These are phyloP conservation scores for Takifugu bimaculatus DNA, from an alignment of 2,113 vertebrate genomes.

Conservation along the genomic window DNA sequence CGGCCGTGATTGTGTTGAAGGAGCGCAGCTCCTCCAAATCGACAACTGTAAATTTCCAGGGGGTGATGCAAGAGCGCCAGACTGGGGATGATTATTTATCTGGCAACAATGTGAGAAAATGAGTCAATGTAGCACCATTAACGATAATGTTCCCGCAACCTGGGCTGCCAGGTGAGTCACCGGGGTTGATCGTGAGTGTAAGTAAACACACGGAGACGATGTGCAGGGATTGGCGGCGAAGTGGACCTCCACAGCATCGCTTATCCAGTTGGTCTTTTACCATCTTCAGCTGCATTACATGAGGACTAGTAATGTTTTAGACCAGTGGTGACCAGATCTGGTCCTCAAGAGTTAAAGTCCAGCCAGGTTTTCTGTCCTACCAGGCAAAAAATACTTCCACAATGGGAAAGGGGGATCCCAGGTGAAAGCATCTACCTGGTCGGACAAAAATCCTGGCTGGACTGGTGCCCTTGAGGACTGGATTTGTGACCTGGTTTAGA, in stretches of 20 bases:
- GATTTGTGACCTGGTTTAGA: no score
- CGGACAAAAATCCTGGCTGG: no score
- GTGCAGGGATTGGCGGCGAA: constrained; percentile 3
- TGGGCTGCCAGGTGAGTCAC: constrained; percentile 4
- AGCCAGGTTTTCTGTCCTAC: no score
- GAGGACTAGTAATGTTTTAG: not conserved
- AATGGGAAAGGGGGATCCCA: no score
- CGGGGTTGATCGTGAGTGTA: not conserved
- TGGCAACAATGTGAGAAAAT: constrained; percentile 5
- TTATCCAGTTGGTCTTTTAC: not conserved
- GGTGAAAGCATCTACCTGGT: no score
- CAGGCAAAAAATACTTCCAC: no score
- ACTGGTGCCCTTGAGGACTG: no score
- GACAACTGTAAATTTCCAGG: constrained; percentile 7
- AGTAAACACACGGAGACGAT: not conserved
- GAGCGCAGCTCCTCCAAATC: not conserved
- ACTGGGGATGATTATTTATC: constrained; percentile 6
- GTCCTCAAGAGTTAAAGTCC: no score
- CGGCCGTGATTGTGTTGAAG: not conserved
- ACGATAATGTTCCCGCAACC: not conserved
- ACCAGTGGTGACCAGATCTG: no score
- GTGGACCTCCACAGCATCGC: no score
- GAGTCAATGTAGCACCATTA: not conserved
- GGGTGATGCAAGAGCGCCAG: not conserved
- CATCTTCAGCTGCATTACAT: not conserved